phyloP scores from a whole-genome alignment of 2,888 invertebrate genomes.

The Stenodera caucasica region DNA sequence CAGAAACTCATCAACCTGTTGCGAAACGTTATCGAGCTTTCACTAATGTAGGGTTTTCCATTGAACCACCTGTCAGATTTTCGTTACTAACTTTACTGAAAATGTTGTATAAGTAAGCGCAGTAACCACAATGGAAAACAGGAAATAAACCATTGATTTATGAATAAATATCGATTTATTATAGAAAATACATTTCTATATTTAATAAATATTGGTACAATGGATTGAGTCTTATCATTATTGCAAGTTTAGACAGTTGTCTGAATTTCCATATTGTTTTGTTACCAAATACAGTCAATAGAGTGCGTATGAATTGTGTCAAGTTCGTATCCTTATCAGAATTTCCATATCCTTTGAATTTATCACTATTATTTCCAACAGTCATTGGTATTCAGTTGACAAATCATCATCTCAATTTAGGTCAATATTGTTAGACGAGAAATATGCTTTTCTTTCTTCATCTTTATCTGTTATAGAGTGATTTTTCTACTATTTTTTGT shows the following conservation, averaged over 20 bases:
- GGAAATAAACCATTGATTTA: background rate
- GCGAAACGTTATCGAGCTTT: conserved; percentile 15
- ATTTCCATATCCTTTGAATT: no score
- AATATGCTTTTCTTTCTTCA: no score
- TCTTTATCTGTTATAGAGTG: no score
- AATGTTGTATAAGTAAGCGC: conserved; percentile 3
- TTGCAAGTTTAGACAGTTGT: background rate
- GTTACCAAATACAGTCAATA: background rate
- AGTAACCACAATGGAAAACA: background rate
- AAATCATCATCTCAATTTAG: no score
- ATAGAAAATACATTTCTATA: background rate
- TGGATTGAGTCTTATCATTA: background rate
- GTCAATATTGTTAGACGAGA: no score
- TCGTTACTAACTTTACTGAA: conserved; percentile 5
- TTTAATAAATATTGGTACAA: background rate
- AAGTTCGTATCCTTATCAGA: background rate
- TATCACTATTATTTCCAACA: no score
- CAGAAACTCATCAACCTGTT: conserved; percentile 23
- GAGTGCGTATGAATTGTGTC: conserved; percentile 5
- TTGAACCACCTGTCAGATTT: conserved; percentile 29
- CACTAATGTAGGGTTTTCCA: conserved; percentile 1
- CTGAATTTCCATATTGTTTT: conserved; percentile 1
- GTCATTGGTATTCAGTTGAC: no score
- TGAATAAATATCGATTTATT: background rate
- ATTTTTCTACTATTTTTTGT: no score